Evolutionary conservation across 2,888 invertebrate genomes (phyloP), one percentile per base, ranked within the genome.

Genomic region (Hirudinaria manillensis): DNA sequence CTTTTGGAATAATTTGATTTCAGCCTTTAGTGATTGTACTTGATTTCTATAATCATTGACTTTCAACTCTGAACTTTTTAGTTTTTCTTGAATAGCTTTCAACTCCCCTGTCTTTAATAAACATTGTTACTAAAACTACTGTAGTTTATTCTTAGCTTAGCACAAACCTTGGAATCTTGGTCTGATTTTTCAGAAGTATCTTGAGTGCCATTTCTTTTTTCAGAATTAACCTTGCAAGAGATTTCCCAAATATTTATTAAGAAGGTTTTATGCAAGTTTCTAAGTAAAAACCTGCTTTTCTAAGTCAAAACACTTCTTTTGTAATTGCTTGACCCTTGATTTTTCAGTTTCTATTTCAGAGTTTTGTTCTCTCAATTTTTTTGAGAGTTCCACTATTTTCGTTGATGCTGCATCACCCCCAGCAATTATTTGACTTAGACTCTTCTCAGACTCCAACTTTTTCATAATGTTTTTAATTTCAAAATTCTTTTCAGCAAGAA

Each of bases 351-450:
- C 84, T 36, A 84, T 76, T 75, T 85, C 84, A n/a, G 85, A 80
- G 21, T 82, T 85, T 76, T 85, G 74, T 68, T 86, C 85, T 34
- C 86, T 78, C 10, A 85, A 79, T 77, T 84, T 85, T 77, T 84
- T 85, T 7, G 85, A 85, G 38, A 85, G 79, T 73, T 85, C 85
- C 1, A 85, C 84, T 76, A 86, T 85, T 76, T 85, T 85, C 1
- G 83, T 81, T 2, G 84, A 83, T 51, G 84, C 85, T 38, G 83
- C 82, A 76, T 84, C 85, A 80, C 81, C 83, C 2, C 45, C 70
- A 70, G 45, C 38, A 19, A 34, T 66, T 29, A 45, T 61, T 36
- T 45, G 45, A 10, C 16, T 29, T 19, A 72, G 29, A 13, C 53
- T 55, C 68, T 81, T 81, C 53, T 82, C 82, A 67, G 82, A 81